Evolutionary conservation across 2,113 vertebrate genomes (phyloP).

Genomic region (Oceanodroma tethys): DNA sequence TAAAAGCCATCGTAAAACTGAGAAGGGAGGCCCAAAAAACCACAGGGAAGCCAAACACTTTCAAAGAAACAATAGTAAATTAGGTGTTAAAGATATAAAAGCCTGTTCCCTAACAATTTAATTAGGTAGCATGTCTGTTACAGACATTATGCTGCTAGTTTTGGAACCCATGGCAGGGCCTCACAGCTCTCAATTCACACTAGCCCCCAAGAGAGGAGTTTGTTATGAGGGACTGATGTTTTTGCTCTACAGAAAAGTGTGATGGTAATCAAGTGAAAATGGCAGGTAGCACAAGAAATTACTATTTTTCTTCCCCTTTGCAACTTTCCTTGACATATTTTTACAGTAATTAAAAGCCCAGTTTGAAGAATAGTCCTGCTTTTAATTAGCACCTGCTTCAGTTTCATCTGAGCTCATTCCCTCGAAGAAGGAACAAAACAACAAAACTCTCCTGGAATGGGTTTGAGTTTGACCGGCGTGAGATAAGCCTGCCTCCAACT

Average conservation of each 20-base stretch:
- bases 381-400: constrained; percentile 68
- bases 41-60: constrained; percentile 72
- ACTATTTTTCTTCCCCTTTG: constrained; percentile 53
- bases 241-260: constrained; percentile 53
- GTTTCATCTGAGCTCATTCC: constrained; percentile 53
- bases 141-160: constrained; percentile 68
- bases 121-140: constrained; percentile 77
- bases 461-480: neutral
- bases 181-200: constrained; percentile 57
- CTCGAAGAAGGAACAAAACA: constrained; percentile 22
- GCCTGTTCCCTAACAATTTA: constrained; percentile 70
- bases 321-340: constrained; percentile 54
- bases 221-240: constrained; percentile 62
- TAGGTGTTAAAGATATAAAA: constrained; percentile 78
- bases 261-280: constrained; percentile 64
- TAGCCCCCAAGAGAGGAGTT: constrained; percentile 54
- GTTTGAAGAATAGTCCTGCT: constrained; percentile 9
- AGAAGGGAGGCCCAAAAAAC: constrained; percentile 68
- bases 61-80: constrained; percentile 79
- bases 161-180: constrained; percentile 71
- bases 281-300: constrained; percentile 61
- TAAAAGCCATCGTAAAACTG: constrained; percentile 68
- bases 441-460: neutral
- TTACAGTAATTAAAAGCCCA: constrained; percentile 57
- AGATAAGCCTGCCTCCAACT: neutral